Evolutionary conservation across 2,797 vertebrate genomes (phyloP), one percentile per base, ranked within the genome.

Genomic region (Rhodeus uyekii): DNA sequence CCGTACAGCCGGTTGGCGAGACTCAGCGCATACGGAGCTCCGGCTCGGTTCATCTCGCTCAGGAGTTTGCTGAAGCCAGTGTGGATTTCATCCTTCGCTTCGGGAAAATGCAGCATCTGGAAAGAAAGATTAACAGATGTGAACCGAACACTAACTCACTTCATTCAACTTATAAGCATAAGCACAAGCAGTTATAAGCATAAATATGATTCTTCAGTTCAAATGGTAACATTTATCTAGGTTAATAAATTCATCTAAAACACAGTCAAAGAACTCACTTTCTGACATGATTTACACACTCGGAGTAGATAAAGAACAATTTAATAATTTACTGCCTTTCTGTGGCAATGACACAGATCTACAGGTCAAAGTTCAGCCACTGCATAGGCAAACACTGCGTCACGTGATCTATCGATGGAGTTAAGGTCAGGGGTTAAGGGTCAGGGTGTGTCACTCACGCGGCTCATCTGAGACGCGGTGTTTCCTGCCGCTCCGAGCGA

Each of bases 1-100:
- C 96, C 96, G 24, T 96, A 98, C 36, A 99, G 94, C 2, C 94
- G 90, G 88, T 95, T 99, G 22, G 96, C 97, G 0, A 91, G 87
- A 78, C 92, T 96, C 86, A 98, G 94, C 24, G 93, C 55, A 5
- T 96, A 96, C 0, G 93, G 92, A n/a, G 90, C 89, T 0, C 67
- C 88, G 0, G 92, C 76, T 81, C 94, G 91, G 64, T 96, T 96
- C 22, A 98, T 88, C 75, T 93, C 86, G 0, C 71, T 71, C 50
- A 97, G 88, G 36, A 95, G 89, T 1, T 90, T 27, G 8, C 38
- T 58, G 42, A 94, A 95, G 86, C 83, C 80, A 4, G 22, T 3
- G 29, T 95, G 94, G 58, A 94, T 58, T 0, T 92, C 88, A 22
- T 80, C 91, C 36, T 80, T 39, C 10, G 29, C 29, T 36, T 85